Conservation (phyloP, 2,888 invertebrate genomes). For the Melanophora roralis region DNA sequence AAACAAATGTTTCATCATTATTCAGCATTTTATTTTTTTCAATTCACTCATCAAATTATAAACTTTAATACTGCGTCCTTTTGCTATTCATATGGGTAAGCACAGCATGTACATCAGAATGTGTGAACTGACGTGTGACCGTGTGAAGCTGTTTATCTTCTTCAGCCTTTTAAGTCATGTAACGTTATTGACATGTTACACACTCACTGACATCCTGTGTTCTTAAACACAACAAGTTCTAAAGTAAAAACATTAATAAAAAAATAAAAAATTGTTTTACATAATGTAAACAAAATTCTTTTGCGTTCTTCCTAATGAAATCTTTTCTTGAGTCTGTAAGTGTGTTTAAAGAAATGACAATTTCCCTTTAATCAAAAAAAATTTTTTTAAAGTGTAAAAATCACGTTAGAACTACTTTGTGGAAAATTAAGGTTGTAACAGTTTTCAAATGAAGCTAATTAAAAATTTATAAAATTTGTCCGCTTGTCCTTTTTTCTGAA, state of each 20-base stretch:
- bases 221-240: background rate
- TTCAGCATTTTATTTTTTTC: background rate
- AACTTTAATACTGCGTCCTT: slow-evolving; percentile 6
- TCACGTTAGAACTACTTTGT: too few species aligned
- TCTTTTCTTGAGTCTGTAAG: too few species aligned
- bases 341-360: too few species aligned
- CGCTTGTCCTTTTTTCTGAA: too few species aligned
- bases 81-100: background rate
- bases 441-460: too few species aligned
- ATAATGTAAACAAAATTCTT: slow-evolving; percentile 14
- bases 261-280: slow-evolving; percentile 14
- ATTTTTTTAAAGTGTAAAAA: too few species aligned
- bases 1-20: background rate
- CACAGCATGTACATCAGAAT: background rate
- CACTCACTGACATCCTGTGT: background rate
- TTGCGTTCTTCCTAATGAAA: too few species aligned
- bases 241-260: background rate
- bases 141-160: background rate
- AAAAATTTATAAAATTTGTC: too few species aligned
- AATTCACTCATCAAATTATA: background rate
- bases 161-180: slow-evolving; percentile 2
- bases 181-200: slow-evolving; percentile 21
- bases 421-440: too few species aligned
- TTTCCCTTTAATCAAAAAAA: too few species aligned
- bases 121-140: background rate